phyloP scores from a whole-genome alignment of 1,140 invertebrate genomes.

The Ylistrum balloti region DNA sequence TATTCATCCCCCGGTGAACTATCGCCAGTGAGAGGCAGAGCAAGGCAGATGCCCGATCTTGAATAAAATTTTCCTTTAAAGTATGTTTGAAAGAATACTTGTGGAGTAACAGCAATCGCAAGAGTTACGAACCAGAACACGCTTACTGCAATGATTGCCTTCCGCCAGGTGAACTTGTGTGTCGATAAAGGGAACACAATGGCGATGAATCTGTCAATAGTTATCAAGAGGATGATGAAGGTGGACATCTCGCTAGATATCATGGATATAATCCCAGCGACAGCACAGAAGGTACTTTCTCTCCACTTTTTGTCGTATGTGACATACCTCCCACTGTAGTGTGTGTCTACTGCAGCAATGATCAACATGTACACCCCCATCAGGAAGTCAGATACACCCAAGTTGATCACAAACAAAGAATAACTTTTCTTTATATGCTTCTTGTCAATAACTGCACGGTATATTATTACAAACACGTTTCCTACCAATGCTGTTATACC shows the following conservation, averaged over 20 bases:
- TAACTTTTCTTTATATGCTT: conserved; percentile 59
- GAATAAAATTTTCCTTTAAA: conserved; percentile 64
- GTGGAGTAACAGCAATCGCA: conserved; percentile 1
- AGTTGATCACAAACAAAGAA: conserved; percentile 72
- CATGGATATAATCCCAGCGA: conserved; percentile 69
- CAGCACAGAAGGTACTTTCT: conserved; percentile 64
- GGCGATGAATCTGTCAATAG: conserved; percentile 69
- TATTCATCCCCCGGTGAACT: conserved; percentile 63
- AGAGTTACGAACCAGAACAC: conserved; percentile 63
- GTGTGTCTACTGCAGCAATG: conserved; percentile 67
- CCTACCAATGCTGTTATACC: conserved; percentile 62
- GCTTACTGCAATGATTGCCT: conserved; percentile 37
- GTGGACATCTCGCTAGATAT: conserved; percentile 70
- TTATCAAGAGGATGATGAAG: conserved; percentile 69
- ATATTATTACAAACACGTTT: conserved; percentile 65
- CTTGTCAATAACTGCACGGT: conserved; percentile 57
- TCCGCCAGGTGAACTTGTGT: conserved; percentile 44
- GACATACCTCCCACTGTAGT: conserved; percentile 69
- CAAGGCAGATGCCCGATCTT: conserved; percentile 67
- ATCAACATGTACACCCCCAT: conserved; percentile 76
- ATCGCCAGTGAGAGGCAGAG: conserved; percentile 61
- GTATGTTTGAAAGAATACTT: background rate
- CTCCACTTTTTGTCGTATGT: conserved; percentile 68
- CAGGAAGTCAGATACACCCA: conserved; percentile 70
- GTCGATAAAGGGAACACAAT: conserved; percentile 69